A percentile compares a stretch with the other conserved stretches of the same genome.
Conservation (phyloP, 2,797 vertebrate genomes). For the Vespertilio murinus region DNA sequence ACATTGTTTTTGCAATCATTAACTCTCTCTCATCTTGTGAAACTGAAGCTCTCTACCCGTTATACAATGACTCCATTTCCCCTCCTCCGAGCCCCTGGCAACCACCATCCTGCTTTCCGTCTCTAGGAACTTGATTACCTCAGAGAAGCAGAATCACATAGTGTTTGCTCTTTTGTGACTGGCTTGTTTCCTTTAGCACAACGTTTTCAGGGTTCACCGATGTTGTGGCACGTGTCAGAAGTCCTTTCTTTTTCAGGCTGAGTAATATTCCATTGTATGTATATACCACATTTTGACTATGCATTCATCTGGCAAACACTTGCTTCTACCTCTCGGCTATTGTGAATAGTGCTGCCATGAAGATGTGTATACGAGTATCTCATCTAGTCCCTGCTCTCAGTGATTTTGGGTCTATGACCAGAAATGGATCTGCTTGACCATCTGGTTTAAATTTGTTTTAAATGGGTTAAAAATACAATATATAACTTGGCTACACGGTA, state of each 20-base stretch:
- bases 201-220: background rate
- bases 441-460: constrained; percentile 28
- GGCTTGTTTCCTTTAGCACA: background rate
- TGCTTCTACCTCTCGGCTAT: background rate
- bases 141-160: background rate
- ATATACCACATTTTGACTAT: background rate
- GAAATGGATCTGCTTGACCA: background rate
- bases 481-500: background rate
- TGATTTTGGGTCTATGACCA: background rate
- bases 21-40: background rate
- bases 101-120: background rate
- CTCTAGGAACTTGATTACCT: background rate
- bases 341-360: background rate
- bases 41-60: background rate
- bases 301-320: background rate
- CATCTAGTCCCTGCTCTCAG: background rate
- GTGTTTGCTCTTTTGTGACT: background rate
- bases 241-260: background rate
- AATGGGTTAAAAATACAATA: constrained; percentile 4
- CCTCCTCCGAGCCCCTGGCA: background rate
- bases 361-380: background rate
- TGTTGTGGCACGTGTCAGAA: background rate
- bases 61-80: background rate
- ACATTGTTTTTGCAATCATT: background rate
- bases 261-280: background rate